Conservation (phyloP, 92 coral and sea anemone genomes). For the Phymanthus crucifer region DNA sequence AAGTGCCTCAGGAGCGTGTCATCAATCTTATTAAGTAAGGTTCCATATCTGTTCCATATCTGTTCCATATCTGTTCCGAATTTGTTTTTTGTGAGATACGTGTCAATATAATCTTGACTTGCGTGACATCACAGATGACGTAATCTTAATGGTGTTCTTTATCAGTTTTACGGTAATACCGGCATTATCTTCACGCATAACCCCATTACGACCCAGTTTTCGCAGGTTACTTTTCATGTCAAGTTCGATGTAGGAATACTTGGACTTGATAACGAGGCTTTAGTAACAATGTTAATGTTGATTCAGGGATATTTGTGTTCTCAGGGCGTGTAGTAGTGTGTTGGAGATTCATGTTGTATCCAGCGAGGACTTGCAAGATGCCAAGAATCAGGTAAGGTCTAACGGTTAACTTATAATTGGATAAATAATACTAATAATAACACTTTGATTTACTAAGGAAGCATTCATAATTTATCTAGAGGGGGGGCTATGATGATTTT, state of each 20-base stretch:
- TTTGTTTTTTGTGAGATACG: background rate
- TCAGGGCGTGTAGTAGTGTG: conserved; percentile 56
- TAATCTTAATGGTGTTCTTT: background rate
- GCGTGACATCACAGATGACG: background rate
- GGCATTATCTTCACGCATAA: background rate
- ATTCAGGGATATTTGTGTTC: background rate
- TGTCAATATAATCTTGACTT: background rate
- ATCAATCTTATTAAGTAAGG: conserved; percentile 91
- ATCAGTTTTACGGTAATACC: background rate
- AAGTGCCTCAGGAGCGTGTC: conserved; percentile 78
- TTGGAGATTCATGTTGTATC: conserved; percentile 86
- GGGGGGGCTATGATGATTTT: too few species aligned
- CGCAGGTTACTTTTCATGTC: background rate
- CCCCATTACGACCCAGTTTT: background rate
- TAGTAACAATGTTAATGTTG: too few species aligned
- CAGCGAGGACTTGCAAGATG: conserved; percentile 91
- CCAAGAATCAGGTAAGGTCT: conserved; percentile 71
- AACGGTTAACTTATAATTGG: too few species aligned
- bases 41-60: background rate
- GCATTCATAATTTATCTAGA: too few species aligned
- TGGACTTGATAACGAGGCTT: too few species aligned
- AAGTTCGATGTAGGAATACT: background rate
- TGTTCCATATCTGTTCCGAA: background rate
- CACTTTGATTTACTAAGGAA: too few species aligned
- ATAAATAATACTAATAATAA: too few species aligned